Conservation (phyloP, 2,113 vertebrate species). For the Notothenia rossii region DNA sequence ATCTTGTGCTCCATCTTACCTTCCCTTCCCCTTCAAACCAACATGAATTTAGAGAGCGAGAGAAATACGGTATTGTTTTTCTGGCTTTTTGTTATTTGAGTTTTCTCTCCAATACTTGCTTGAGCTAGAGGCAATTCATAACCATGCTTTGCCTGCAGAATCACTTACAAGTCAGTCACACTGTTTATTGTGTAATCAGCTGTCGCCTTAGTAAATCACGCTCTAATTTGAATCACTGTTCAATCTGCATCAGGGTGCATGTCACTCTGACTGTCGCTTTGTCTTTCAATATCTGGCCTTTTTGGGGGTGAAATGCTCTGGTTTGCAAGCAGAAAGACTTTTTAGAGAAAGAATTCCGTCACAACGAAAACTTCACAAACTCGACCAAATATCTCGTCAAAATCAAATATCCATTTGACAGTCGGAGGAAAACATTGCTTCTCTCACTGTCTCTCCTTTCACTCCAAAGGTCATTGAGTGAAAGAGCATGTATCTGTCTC, state of each 20-base stretch:
- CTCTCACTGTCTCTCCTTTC: conserved; percentile 6
- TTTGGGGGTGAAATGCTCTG: background rate
- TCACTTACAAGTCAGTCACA: conserved; percentile 13
- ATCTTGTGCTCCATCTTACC: conserved; percentile 1
- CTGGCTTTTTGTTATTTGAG: background rate
- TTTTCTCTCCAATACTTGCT: background rate
- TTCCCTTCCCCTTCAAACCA: background rate
- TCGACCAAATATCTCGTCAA: conserved; percentile 31
- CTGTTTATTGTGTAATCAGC: conserved; percentile 49
- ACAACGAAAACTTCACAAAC: conserved; percentile 5
- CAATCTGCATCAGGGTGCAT: conserved; percentile 22
- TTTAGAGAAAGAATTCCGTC: background rate
- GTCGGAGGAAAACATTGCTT: conserved; percentile 29
- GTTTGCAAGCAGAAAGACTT: background rate
- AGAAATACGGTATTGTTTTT: background rate
- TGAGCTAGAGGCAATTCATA: background rate
- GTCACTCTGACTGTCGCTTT: conserved; percentile 31
- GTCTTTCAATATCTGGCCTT: conserved; percentile 13
- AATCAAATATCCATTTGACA: conserved; percentile 52
- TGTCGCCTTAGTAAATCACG: conserved; percentile 35
- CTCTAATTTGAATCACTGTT: conserved; percentile 32
- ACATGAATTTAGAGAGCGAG: background rate
- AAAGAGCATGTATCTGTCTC: conserved; percentile 31
- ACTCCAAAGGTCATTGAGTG: conserved; percentile 47
- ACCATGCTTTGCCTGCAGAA: background rate